Conservation (phyloP, 2,888 invertebrate genomes). For the Cyclophora albipunctata region DNA sequence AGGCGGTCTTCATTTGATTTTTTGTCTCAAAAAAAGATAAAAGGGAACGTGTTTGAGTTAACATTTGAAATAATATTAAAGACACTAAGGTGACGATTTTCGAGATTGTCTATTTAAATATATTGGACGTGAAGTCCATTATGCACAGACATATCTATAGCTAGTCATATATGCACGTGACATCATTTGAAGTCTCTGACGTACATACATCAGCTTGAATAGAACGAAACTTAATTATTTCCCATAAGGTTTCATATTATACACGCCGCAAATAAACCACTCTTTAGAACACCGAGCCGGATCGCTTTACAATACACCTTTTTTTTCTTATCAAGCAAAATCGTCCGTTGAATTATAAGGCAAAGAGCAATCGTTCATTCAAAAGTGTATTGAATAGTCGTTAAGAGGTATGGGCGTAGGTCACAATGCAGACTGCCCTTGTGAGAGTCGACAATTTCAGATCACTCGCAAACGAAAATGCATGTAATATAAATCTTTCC, state of each 20-base stretch:
- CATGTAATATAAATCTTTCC: constrained; percentile 76
- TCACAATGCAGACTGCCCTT: constrained; percentile 42
- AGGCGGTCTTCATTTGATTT: constrained; percentile 28
- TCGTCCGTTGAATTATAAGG: constrained; percentile 63
- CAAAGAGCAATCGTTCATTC: constrained; percentile 73
- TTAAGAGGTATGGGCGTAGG: constrained; percentile 67
- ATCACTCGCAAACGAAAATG: constrained; percentile 71
- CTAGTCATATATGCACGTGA: too few relatives aligned
- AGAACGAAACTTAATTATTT: constrained; percentile 24
- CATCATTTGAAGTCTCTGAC: too few relatives aligned
- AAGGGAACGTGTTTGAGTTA: too few relatives aligned
- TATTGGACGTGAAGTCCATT: too few relatives aligned
- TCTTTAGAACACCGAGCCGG: constrained; percentile 41
- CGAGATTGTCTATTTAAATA: too few relatives aligned
- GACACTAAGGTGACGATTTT: too few relatives aligned
- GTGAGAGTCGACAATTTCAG: constrained; percentile 64
- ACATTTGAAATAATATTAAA: too few relatives aligned
- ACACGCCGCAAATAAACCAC: constrained; percentile 30
- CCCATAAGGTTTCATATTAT: constrained; percentile 43
- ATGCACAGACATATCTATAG: too few relatives aligned
- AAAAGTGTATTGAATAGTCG: constrained; percentile 70
- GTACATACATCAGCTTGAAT: too few relatives aligned
- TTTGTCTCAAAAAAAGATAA: too few relatives aligned
- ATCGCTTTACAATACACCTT: constrained; percentile 61
- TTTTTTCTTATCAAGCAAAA: constrained; percentile 52